These are phyloP conservation scores for Aspidapion aeneum DNA, from an alignment of 2,888 invertebrate species.

Conservation along the genomic window DNA sequence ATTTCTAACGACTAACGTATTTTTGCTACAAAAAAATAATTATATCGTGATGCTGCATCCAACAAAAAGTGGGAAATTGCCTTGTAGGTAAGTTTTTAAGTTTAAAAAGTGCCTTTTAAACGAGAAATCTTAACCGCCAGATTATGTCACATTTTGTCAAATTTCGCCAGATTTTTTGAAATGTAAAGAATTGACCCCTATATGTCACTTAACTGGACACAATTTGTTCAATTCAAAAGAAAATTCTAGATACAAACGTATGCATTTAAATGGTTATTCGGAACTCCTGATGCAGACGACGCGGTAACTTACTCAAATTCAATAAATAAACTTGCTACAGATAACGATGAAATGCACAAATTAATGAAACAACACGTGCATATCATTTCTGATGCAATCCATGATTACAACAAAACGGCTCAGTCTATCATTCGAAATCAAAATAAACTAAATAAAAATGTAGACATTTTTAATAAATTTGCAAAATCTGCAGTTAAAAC, in stretches of 20 bases:
- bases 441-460: too few relatives aligned
- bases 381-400: slow-evolving; percentile 28
- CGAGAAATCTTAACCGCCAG: too few relatives aligned
- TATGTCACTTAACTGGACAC: slow-evolving; percentile 11
- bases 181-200: too few relatives aligned
- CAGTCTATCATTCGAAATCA: slow-evolving; percentile 19
- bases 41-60: too few relatives aligned
- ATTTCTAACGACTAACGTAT: too few relatives aligned
- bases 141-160: too few relatives aligned
- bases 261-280: slow-evolving; percentile 20
- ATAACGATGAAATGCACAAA: slow-evolving; percentile 15
- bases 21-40: too few relatives aligned
- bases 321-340: slow-evolving; percentile 4
- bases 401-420: slow-evolving; percentile 26
- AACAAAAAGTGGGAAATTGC: too few relatives aligned
- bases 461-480: slow-evolving; percentile 22
- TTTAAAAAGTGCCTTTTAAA: too few relatives aligned
- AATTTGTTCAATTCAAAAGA: slow-evolving; percentile 7
- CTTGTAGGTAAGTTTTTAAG: too few relatives aligned
- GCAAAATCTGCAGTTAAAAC: slow-evolving; percentile 3
- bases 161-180: too few relatives aligned
- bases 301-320: slow-evolving; percentile 14
- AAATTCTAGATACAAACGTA: slow-evolving; percentile 19
- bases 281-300: slow-evolving; percentile 18
- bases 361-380: slow-evolving; percentile 28